phyloP scores from a whole-genome alignment of 2,888 invertebrate species.

The Parelbella ahira region DNA sequence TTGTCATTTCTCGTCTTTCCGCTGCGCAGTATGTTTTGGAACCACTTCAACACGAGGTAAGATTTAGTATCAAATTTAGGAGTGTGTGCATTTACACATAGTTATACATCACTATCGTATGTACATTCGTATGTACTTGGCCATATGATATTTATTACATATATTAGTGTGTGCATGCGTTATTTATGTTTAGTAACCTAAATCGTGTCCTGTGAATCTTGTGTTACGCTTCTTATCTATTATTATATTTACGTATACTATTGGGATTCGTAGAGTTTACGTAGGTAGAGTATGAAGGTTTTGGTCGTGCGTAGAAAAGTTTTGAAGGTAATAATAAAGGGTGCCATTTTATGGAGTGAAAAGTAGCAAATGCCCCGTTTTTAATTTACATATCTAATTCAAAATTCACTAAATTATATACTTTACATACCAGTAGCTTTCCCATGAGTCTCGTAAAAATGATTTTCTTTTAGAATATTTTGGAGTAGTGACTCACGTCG shows the following conservation, averaged over 20 bases:
- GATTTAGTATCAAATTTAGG: slow-evolving; percentile 70
- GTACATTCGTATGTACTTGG: slow-evolving; percentile 31
- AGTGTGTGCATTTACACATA: slow-evolving; percentile 42
- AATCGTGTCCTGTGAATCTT: slow-evolving; percentile 82
- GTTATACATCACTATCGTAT: slow-evolving; percentile 28
- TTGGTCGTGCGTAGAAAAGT: not conserved
- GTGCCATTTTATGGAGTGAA: slow-evolving; percentile 12
- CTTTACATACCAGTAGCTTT: slow-evolving; percentile 7
- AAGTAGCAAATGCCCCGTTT: too few relatives aligned
- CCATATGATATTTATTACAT: slow-evolving; percentile 39
- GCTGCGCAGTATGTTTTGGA: slow-evolving; percentile 99
- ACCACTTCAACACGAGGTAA: slow-evolving; percentile 99
- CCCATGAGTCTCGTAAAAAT: not conserved
- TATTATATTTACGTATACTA: slow-evolving; percentile 36
- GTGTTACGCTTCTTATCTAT: slow-evolving; percentile 79
- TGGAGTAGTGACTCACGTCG: slow-evolving; percentile 1
- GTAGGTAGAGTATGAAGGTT: slow-evolving; percentile 32
- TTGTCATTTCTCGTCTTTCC: slow-evolving; percentile 86
- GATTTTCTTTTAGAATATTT: not conserved
- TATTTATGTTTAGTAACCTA: slow-evolving; percentile 43
- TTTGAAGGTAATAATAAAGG: slow-evolving; percentile 1
- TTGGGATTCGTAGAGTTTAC: slow-evolving; percentile 31
- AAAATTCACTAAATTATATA: too few relatives aligned
- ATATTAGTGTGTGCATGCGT: slow-evolving; percentile 46
- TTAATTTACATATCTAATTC: too few relatives aligned